These are phyloP conservation scores for Lagocephalus sceleratus DNA, from an alignment of 2,797 vertebrate species.

Conservation along the genomic window DNA sequence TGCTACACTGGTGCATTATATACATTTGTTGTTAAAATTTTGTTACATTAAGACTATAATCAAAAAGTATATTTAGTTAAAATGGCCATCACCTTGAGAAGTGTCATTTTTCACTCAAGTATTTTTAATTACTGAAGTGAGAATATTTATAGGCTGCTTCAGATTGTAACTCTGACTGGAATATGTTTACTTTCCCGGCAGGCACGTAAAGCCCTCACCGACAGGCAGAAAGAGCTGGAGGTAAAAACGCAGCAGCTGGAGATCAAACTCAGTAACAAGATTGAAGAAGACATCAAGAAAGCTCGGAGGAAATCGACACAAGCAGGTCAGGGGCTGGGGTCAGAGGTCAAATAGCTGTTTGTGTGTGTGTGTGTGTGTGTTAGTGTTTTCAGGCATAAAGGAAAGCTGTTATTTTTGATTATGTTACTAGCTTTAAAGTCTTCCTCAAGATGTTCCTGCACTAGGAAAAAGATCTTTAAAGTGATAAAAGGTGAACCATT, in stretches of 20 bases:
- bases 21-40: too few species aligned
- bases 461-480: too few species aligned
- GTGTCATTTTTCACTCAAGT: too few species aligned
- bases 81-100: too few species aligned
- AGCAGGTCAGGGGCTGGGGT: conserved; percentile 82
- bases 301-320: conserved; percentile 96
- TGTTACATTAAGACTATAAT: too few species aligned
- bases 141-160: too few species aligned
- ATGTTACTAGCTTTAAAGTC: neutral
- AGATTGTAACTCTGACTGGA: conserved; percentile 1
- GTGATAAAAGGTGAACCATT: too few species aligned
- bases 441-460: too few species aligned
- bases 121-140: too few species aligned
- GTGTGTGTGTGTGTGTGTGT: conserved; percentile 23
- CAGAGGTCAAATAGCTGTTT: conserved; percentile 20
- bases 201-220: conserved; percentile 90
- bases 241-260: conserved; percentile 95
- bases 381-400: conserved; percentile 20
- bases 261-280: conserved; percentile 94
- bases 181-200: conserved; percentile 37
- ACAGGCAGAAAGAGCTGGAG: conserved; percentile 96
- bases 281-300: conserved; percentile 97
- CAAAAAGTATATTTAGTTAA: too few species aligned
- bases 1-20: too few species aligned
- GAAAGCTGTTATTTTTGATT: neutral